These are phyloP conservation scores for Ptychobarbus kaznakovi DNA, from an alignment of 2,797 vertebrate species.

Conservation along the genomic window DNA sequence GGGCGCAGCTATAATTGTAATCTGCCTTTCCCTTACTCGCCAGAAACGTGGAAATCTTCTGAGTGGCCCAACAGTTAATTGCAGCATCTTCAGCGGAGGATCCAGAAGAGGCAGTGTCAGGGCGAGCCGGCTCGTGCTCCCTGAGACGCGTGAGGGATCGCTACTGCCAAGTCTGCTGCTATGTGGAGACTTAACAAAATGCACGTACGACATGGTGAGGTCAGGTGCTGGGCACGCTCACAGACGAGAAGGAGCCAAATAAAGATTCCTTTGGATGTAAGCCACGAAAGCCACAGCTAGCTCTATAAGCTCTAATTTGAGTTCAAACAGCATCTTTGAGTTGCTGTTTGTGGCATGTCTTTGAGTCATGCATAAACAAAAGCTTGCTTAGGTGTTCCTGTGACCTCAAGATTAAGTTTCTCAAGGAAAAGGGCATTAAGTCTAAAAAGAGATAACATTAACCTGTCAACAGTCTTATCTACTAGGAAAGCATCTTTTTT, in stretches of 20 bases:
- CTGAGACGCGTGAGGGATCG: constrained; percentile 63
- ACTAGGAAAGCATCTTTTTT: not conserved
- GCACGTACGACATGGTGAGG: constrained; percentile 51
- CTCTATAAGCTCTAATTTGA: constrained; percentile 39
- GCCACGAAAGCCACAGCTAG: constrained; percentile 26
- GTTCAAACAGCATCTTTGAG: constrained; percentile 21
- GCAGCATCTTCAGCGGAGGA: constrained; percentile 77
- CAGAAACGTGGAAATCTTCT: constrained; percentile 74
- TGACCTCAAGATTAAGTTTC: constrained; percentile 34
- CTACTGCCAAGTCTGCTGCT: constrained; percentile 53
- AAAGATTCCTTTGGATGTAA: constrained; percentile 25
- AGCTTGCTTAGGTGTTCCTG: not conserved
- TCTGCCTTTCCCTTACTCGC: constrained; percentile 74
- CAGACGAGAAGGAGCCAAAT: constrained; percentile 17
- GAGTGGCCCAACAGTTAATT: constrained; percentile 79
- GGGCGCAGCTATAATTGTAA: constrained; percentile 77
- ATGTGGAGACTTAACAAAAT: constrained; percentile 20
- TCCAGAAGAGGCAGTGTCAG: constrained; percentile 65
- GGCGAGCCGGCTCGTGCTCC: constrained; percentile 60
- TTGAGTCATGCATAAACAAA: constrained; percentile 18
- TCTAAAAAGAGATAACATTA: constrained; percentile 7
- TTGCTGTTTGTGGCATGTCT: constrained; percentile 3
- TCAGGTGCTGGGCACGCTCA: constrained; percentile 47
- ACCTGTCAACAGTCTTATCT: constrained; percentile 9
- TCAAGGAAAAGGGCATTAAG: not conserved